phyloP scores from a whole-genome alignment of 1,140 invertebrate species.

The Frieseomelitta varia region DNA sequence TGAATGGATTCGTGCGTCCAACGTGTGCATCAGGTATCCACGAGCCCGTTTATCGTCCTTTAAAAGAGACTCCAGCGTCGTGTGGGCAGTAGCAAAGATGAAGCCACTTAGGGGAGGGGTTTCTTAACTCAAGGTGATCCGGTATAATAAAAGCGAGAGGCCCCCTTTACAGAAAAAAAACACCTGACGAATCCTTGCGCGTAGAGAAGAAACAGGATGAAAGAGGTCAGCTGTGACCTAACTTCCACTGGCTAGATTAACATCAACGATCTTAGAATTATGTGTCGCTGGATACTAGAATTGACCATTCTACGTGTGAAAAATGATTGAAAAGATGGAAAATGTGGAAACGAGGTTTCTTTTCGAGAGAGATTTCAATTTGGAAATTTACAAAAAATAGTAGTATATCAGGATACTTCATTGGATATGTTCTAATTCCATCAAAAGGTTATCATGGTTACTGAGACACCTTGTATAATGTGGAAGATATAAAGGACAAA shows the following conservation, averaged over 20 bases:
- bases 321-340: no score
- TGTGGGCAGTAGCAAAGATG: conserved; percentile 24
- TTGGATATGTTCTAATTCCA: no score
- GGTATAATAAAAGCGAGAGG: conserved; percentile 53
- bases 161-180: background rate
- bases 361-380: no score
- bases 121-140: conserved; percentile 62
- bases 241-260: background rate
- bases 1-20: background rate
- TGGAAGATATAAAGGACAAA: background rate
- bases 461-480: background rate
- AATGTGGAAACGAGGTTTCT: no score
- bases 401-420: no score
- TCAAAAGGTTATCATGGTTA: no score
- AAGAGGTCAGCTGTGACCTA: background rate
- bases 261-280: background rate
- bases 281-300: no score
- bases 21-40: background rate
- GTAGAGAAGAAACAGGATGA: background rate
- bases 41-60: conserved; percentile 36
- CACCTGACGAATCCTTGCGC: background rate
- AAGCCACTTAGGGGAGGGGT: conserved; percentile 11
- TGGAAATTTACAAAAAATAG: no score
- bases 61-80: conserved; percentile 30
- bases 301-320: no score